phyloP scores from a whole-genome alignment of 1,140 invertebrate species.

The Diorhabda elongata region DNA sequence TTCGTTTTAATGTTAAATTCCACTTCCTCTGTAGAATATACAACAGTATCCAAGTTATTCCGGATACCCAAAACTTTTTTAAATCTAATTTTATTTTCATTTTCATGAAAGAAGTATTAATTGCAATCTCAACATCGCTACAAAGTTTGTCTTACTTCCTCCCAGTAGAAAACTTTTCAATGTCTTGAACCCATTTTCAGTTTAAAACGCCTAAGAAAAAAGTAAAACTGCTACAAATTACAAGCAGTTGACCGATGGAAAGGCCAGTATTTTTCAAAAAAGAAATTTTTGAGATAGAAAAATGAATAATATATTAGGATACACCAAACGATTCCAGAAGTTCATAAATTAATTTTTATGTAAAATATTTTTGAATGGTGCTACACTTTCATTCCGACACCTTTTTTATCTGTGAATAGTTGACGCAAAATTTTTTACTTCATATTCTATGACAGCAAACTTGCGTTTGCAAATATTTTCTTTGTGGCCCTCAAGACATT shows the following conservation, averaged over 20 bases:
- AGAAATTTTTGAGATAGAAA: too few species aligned
- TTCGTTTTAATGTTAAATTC: slow-evolving; percentile 1
- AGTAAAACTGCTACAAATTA: slow-evolving; percentile 2
- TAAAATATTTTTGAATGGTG: too few species aligned
- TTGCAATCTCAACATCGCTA: not conserved
- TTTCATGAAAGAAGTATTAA: slow-evolving; percentile 3
- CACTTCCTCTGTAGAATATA: slow-evolving; percentile 2
- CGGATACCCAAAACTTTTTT: slow-evolving; percentile 1
- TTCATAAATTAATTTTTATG: too few species aligned
- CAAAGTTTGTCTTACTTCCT: slow-evolving; percentile 2
- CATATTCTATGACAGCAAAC: too few species aligned
- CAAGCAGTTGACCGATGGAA: not conserved
- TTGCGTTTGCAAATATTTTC: too few species aligned
- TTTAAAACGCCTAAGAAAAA: not conserved
- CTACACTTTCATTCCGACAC: too few species aligned
- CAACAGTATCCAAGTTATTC: not conserved
- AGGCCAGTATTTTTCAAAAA: not conserved
- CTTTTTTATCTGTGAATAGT: too few species aligned
- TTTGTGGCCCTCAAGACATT: too few species aligned
- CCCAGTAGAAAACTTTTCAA: not conserved
- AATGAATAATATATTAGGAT: too few species aligned
- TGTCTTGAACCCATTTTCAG: not conserved
- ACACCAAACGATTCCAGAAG: too few species aligned
- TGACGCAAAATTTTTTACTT: too few species aligned
- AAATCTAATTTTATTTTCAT: slow-evolving; percentile 3